Evolutionary conservation across 2,888 invertebrate species (phyloP).

Genomic region (Archaeoteleia sp.): DNA sequence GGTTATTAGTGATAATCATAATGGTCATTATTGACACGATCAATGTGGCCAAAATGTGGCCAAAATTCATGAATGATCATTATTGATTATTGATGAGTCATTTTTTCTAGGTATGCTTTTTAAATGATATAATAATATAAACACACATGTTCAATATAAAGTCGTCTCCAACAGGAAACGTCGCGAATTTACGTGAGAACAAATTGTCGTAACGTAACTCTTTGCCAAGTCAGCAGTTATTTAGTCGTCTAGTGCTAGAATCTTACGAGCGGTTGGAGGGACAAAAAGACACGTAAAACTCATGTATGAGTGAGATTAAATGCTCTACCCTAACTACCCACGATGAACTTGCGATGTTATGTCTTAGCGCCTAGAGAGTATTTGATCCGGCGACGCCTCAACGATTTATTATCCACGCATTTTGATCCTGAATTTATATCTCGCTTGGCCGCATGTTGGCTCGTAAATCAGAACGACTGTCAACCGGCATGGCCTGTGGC

Average conservation of each 20-base stretch:
- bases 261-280: neutral
- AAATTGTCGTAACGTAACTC: constrained; percentile 7
- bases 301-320: constrained; percentile 34
- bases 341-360: constrained; percentile 35
- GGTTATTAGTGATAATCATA: no score
- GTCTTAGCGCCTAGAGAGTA: constrained; percentile 37
- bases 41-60: no score
- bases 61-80: no score
- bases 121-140: no score
- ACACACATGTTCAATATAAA: no score
- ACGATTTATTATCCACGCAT: constrained; percentile 45
- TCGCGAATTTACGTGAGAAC: neutral
- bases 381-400: constrained; percentile 46
- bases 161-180: no score
- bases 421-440: constrained; percentile 48
- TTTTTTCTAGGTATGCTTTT: no score
- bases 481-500: constrained; percentile 27
- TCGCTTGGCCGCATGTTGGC: constrained; percentile 26
- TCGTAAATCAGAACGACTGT: constrained; percentile 43
- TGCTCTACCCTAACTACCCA: constrained; percentile 25
- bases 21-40: no score
- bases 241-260: neutral
- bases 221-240: constrained; percentile 1
- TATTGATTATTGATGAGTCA: no score
- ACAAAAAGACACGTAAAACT: neutral